Base-by-base conservation (phyloP, 2,888 invertebrate species). In the Epiperipatus broadwayi region DNA sequence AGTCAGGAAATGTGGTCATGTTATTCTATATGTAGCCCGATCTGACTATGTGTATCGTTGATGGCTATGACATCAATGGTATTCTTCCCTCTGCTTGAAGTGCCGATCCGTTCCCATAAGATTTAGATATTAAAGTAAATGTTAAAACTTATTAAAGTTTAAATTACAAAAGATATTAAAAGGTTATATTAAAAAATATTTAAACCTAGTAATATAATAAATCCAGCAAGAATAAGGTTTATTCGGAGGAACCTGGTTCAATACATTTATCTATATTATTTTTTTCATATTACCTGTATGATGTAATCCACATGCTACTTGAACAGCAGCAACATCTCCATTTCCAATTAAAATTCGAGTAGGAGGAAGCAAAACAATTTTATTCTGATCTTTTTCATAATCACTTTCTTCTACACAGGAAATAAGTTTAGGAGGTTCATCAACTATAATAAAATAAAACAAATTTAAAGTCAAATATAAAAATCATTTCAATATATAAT, bases 271-370 rank as follows among this genome's bases (percentile, higher is more conserved):
- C n/a, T n/a, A n/a, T n/a, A n/a, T n/a, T n/a, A n/a, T n/a, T n/a
- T n/a, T n/a, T 10, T 21, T 37, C 2, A 10, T 40, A 44, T 47
- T 50, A 69, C 69, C 66, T 47, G 83, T 80, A 56, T 91, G 91
- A 56, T 91, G 87, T 31, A 89, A 65, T 2, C 91, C 91, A 55
- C 84, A 84, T 1, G 83, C 73, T 21, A 89, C 71, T 55, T 85
- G 78, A 5, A 72, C 64, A 19, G 81, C 75, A 5, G 77, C 73
- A 48, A 73, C 32, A 20, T 41, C 39, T 8, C 34, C 28, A 4
- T 33, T n/a, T 12, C 43, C 42, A 15, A 48, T 12, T n/a, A n/a
- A n/a, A n/a, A 79, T 64, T 51, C 70, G 67, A 10, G 77, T 78
- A 2, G 89, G 89, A 14, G 85, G 73, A 46, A 89, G 62, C 41